Evolutionary conservation across 2,888 invertebrate genomes (phyloP), one percentile per base, ranked within the genome.

Genomic region (Polylopha cassiicola): DNA sequence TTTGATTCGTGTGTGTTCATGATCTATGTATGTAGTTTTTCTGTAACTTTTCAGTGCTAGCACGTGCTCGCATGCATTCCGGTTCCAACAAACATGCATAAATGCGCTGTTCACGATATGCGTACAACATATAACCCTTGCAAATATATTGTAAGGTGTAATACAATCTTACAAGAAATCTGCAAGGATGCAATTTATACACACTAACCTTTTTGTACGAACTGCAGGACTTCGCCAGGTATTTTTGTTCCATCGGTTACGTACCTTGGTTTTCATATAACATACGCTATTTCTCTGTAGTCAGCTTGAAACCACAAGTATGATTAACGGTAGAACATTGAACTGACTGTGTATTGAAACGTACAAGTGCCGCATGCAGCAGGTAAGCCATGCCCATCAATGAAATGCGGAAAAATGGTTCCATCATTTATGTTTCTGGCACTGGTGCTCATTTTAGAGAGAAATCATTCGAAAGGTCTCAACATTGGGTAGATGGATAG

Each of bases 381-480:
- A 61, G 68, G 60, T 55, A 75, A 78, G 80, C 81, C 81, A 80
- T 81, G 81, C 81, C 65, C 54, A 57, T 74, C 65, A 68, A 64
- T 61, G 60, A 69, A 57, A 61, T 62, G 78, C 78, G 71, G 73
- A 77, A 62, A 65, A 74, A 71, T 60, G 38, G 27, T 63, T 60
- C 61, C 50, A 60, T 59, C 47, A 58, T 62, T 59, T 58, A 24
- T 41, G 47, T 30, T 44, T 61, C 58, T 56, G 73, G 53, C 55
- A 50, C 47, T 30, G 37, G 39, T 33, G 36, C 23, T 23, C 11
- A 28, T 51, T 49, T 56, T 51, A 67, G 81, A 82, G 80, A 82
- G 79, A 80, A 77, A 70, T 65, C 31, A 41, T 45, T 23, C 39
- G 15, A 36, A 7, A 36, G 30, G 30, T 41, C 20, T 38, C 62